These are phyloP conservation scores for Bombus picipes DNA, from an alignment of 1,140 invertebrate species.

Conservation along the genomic window DNA sequence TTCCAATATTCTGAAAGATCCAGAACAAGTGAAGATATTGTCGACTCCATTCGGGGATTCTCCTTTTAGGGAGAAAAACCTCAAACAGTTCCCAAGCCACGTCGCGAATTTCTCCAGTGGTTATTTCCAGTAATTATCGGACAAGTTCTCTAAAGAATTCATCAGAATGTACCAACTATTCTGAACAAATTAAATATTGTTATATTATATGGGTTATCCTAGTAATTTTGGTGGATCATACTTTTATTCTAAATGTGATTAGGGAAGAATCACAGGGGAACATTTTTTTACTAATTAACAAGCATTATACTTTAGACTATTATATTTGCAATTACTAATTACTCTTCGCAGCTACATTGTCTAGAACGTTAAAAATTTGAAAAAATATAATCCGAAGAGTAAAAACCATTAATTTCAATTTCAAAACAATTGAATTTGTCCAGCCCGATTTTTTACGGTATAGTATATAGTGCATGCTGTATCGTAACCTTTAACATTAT, in stretches of 20 bases:
- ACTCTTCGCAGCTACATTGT: too few relatives aligned
- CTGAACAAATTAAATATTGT: not conserved
- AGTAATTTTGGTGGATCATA: not conserved
- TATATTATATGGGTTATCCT: not conserved
- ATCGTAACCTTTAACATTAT: too few relatives aligned
- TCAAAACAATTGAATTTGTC: too few relatives aligned
- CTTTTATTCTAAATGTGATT: not conserved
- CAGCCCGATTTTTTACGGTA: too few relatives aligned
- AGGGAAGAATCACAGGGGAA: too few relatives aligned
- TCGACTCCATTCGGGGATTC: conserved; percentile 1
- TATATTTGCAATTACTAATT: too few relatives aligned
- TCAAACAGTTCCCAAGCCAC: not conserved
- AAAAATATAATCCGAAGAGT: too few relatives aligned
- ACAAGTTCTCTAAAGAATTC: conserved; percentile 5
- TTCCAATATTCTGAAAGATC: conserved; percentile 6
- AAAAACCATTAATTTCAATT: too few relatives aligned
- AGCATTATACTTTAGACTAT: too few relatives aligned
- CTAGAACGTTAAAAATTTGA: too few relatives aligned
- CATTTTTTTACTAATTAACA: too few relatives aligned
- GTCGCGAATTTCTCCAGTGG: not conserved
- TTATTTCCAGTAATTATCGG: conserved; percentile 20
- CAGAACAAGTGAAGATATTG: conserved; percentile 22
- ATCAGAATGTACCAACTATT: not conserved
- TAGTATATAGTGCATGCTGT: too few relatives aligned
- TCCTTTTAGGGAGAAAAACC: conserved; percentile 31